These are phyloP conservation scores for Ditylenchus weischeri DNA, from an alignment of 2,888 invertebrate genomes.

Conservation along the genomic window DNA sequence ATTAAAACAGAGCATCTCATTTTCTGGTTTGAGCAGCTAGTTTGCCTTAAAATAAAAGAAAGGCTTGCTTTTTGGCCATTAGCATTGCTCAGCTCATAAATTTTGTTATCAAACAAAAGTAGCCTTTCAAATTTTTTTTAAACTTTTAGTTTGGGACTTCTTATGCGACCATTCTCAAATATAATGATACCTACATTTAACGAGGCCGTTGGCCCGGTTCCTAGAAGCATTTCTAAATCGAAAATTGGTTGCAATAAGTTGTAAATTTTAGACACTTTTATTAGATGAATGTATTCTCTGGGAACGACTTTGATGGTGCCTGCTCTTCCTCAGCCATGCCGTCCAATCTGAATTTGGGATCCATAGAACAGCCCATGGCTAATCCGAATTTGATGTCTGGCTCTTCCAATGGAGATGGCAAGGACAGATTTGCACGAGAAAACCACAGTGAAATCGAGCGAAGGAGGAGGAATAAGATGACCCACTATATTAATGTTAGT, in stretches of 20 bases:
- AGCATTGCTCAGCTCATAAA: too few species aligned
- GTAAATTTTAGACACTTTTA: neutral
- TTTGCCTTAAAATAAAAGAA: too few species aligned
- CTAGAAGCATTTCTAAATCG: too few species aligned
- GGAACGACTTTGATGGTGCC: neutral
- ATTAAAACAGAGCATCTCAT: too few species aligned
- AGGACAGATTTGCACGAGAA: slow-evolving; percentile 56
- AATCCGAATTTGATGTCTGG: neutral
- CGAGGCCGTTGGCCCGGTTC: too few species aligned
- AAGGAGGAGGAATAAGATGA: slow-evolving; percentile 97
- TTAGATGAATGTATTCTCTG: neutral
- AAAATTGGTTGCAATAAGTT: neutral
- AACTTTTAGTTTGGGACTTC: too few species aligned
- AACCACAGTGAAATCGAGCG: slow-evolving; percentile 74
- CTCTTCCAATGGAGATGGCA: slow-evolving; percentile 34
- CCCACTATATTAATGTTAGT: slow-evolving; percentile 83
- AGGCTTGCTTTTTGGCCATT: too few species aligned
- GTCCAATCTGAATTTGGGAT: neutral
- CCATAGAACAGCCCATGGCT: neutral
- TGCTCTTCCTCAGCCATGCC: neutral
- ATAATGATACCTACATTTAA: too few species aligned
- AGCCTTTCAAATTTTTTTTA: too few species aligned
- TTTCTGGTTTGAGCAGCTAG: too few species aligned
- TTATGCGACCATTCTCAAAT: too few species aligned
- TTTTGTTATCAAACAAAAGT: too few species aligned